Evolutionary conservation across 2,797 vertebrate genomes (phyloP).

Genomic region (Mionectes olivaceus): DNA sequence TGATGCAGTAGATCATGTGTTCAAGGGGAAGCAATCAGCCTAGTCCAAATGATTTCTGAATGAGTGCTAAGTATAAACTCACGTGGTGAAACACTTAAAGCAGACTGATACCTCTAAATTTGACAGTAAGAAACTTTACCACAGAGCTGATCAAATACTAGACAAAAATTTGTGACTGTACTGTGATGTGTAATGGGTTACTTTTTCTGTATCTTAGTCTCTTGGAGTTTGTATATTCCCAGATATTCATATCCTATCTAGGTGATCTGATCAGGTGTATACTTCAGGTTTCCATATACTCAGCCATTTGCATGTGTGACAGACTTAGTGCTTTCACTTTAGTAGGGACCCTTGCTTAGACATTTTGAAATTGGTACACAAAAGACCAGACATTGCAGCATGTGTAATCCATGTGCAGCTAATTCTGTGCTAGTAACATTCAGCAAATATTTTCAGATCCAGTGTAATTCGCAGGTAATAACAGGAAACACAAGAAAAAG

Average conservation of each 20-base stretch:
- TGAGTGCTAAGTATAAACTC: not conserved
- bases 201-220: not conserved
- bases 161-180: not conserved
- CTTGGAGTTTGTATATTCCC: not conserved
- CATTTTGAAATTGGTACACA: not conserved
- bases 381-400: not conserved
- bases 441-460: not conserved
- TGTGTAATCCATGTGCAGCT: not conserved
- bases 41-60: not conserved
- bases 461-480: not conserved
- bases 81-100: not conserved
- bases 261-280: not conserved
- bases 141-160: not conserved
- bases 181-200: not conserved
- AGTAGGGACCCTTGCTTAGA: not conserved
- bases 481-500: not conserved
- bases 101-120: not conserved
- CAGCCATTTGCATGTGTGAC: not conserved
- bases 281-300: not conserved
- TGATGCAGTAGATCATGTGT: not conserved
- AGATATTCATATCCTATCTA: not conserved
- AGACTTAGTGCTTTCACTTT: not conserved
- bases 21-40: not conserved
- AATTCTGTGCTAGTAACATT: not conserved
- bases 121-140: not conserved